Evolutionary conservation across 1,140 invertebrate species (phyloP), one percentile per base, ranked within the genome.

Genomic region (Xylocopa sonorina): DNA sequence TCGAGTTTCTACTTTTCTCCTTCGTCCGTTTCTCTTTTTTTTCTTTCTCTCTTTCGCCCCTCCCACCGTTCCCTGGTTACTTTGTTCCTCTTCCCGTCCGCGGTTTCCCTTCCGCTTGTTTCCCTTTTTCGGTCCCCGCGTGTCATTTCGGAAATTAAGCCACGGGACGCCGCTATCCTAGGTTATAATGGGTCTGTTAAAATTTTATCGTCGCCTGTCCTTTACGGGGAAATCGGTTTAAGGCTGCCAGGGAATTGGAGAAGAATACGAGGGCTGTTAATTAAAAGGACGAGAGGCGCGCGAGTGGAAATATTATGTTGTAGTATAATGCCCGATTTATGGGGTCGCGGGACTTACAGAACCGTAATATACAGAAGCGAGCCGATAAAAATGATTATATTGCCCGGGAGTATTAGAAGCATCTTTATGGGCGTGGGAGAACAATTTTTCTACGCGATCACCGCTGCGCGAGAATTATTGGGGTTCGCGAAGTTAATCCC

Each of bases 61-160:
- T 18, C 18, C 38, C 9, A 0, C 41, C 14, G 27, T 57, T 6
- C 10, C 4, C 16, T 3, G 16, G 1, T 2, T 4, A 2, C 5
- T 14, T 2, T 18, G 3, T 46, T 12, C 5, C 29, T 46, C 7
- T 14, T 48, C 9, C 12, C 6, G 5, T 48, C 0, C 16, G 7
- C n/a, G n/a, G n/a, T n/a, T 12, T 34, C 18, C 14, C 29, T 38
- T 38, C 38, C 3, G 9, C 10, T 32, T 48, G n/a, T 76, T 18
- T 71, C 21, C 10, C 12, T 27, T 38, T 34, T 50, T 41, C 10
- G 34, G 1, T 43, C 3, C 27, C n/a, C 14, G 16, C 24, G 27
- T n/a, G 55, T 69, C 24, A 69, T 77, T 77, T 69, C 38, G 58
- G 48, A 62, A 78, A 71, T 60, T 50, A 78, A 60, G 24, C n/a